A percentile compares a stretch with the other conserved stretches of the same genome.
Evolutionary conservation across 1,140 invertebrate genomes (phyloP).

Genomic region (Lithobius niger): DNA sequence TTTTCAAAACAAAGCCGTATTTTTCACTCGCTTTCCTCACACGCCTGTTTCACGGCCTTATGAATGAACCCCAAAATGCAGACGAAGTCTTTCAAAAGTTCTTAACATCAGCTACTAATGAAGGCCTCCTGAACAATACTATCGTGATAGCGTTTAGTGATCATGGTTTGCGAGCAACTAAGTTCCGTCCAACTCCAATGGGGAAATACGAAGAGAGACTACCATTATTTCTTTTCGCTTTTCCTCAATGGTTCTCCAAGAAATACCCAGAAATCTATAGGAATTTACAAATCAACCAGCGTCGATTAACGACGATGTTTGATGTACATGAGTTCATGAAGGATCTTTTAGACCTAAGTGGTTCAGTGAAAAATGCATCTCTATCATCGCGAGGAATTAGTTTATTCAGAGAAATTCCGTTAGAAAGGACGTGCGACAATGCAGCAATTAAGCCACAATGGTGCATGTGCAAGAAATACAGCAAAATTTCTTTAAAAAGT

Average conservation of each 20-base stretch:
- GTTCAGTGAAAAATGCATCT: constrained; percentile 9
- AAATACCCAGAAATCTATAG: constrained; percentile 26
- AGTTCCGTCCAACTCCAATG: constrained; percentile 13
- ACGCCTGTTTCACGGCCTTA: constrained; percentile 29
- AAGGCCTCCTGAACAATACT: constrained; percentile 33
- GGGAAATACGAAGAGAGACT: constrained; percentile 43
- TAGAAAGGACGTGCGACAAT: too few relatives aligned
- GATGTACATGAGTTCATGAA: constrained; percentile 34
- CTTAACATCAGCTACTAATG: constrained; percentile 24
- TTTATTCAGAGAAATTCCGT: too few relatives aligned
- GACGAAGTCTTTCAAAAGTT: constrained; percentile 28
- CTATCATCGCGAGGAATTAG: too few relatives aligned
- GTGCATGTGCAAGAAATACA: too few relatives aligned
- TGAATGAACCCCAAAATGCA: constrained; percentile 25
- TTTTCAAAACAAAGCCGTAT: neutral
- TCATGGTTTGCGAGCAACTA: constrained; percentile 41
- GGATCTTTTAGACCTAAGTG: constrained; percentile 20
- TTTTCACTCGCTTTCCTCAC: constrained; percentile 29
- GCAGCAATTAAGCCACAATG: too few relatives aligned
- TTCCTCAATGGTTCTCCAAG: constrained; percentile 34
- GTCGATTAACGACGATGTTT: constrained; percentile 34
- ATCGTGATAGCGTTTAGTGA: constrained; percentile 41
- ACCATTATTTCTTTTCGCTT: constrained; percentile 38
- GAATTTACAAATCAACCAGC: constrained; percentile 31
- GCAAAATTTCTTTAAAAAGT: too few relatives aligned